Evolutionary conservation across 2,888 invertebrate species (phyloP).

Genomic region (Rapana venosa): DNA sequence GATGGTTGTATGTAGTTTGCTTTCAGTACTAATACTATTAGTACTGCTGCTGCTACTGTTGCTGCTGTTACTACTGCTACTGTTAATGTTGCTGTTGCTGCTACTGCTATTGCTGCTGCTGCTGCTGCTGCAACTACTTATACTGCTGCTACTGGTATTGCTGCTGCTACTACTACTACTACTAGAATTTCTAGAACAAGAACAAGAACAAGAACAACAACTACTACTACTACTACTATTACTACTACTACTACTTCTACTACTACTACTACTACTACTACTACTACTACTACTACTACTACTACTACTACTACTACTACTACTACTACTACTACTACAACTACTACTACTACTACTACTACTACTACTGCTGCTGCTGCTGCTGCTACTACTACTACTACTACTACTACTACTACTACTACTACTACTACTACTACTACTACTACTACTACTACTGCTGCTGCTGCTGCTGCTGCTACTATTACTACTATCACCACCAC

Average conservation of each 20-base stretch:
- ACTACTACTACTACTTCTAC: not conserved
- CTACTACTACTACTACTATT: not conserved
- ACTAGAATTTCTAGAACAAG: not conserved
- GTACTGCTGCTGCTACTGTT: too few relatives aligned
- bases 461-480: too few relatives aligned
- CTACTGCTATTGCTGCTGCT: too few relatives aligned
- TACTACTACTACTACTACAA: too few relatives aligned
- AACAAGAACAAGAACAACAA: not conserved
- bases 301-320: not conserved
- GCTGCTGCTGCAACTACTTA: not conserved
- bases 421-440: too few relatives aligned
- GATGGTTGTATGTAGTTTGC: too few relatives aligned
- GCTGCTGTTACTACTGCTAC: too few relatives aligned
- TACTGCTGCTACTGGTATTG: not conserved
- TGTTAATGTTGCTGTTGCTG: not conserved
- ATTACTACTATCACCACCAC: too few relatives aligned
- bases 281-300: not conserved
- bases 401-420: too few relatives aligned
- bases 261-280: too few relatives aligned
- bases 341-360: not conserved
- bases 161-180: not conserved
- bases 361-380: not conserved
- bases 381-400: too few relatives aligned
- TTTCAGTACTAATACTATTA: not conserved
- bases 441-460: too few relatives aligned